A percentile compares a stretch with the other conserved stretches of the same genome.
phyloP scores from a whole-genome alignment of 2,888 invertebrate species.

The Cryptophagus acutangulus region DNA sequence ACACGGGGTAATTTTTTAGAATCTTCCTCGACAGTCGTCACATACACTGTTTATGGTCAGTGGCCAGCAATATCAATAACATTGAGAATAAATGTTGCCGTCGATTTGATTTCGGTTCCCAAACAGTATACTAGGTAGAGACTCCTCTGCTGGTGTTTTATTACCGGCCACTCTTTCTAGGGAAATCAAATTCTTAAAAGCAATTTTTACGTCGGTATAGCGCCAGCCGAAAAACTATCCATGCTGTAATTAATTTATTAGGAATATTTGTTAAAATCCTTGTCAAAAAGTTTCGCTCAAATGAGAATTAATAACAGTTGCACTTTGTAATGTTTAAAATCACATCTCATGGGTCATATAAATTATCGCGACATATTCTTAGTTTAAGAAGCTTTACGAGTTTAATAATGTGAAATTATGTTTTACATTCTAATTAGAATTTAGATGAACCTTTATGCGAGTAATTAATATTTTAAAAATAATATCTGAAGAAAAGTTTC shows the following conservation, averaged over 20 bases:
- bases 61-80: slow-evolving; percentile 43
- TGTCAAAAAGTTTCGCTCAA: no score
- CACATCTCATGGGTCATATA: slow-evolving; percentile 25
- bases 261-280: no score
- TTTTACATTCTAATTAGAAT: no score
- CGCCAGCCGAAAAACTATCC: no score
- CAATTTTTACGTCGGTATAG: no score
- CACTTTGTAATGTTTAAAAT: slow-evolving; percentile 32
- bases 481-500: no score
- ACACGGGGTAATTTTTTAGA: slow-evolving; percentile 32
- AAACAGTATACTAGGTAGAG: neutral
- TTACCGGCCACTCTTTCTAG: slow-evolving; percentile 19
- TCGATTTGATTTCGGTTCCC: slow-evolving; percentile 39
- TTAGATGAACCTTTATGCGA: no score
- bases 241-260: no score
- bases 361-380: slow-evolving; percentile 17
- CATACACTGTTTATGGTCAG: slow-evolving; percentile 42
- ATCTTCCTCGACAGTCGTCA: slow-evolving; percentile 40
- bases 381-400: slow-evolving; percentile 3
- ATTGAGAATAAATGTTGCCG: slow-evolving; percentile 39
- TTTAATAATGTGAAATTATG: slow-evolving; percentile 5
- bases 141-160: slow-evolving; percentile 22
- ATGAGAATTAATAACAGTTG: slow-evolving; percentile 38
- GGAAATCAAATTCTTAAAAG: slow-evolving; percentile 18
- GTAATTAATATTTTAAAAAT: no score